These are phyloP conservation scores for Macrobrachium rosenbergii DNA, from an alignment of 1,140 invertebrate species.

Conservation along the genomic window DNA sequence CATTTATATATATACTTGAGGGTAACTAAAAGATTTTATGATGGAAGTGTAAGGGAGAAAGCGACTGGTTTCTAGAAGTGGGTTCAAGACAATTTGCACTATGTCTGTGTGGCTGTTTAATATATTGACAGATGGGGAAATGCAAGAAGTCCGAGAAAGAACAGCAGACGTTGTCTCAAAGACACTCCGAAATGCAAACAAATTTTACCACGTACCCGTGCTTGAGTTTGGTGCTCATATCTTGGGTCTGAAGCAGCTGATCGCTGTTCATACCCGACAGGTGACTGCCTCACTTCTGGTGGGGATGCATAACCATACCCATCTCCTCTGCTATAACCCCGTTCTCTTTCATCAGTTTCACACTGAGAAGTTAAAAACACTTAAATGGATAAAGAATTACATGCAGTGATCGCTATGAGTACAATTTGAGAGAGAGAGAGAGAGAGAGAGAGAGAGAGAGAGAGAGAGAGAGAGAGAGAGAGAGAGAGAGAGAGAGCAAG, in stretches of 20 bases:
- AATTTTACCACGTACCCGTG: conserved; percentile 25
- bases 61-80: no score
- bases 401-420: no score
- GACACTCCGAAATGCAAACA: not conserved
- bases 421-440: not conserved
- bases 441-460: not conserved
- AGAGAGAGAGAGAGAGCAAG: no score
- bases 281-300: conserved; percentile 23
- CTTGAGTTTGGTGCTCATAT: conserved; percentile 23
- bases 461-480: no score
- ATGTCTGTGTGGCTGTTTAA: no score
- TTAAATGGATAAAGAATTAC: not conserved
- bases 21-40: no score
- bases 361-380: conserved; percentile 14
- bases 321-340: conserved; percentile 45
- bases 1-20: no score
- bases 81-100: no score
- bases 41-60: no score
- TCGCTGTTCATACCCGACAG: not conserved
- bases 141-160: no score
- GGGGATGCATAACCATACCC: conserved; percentile 49
- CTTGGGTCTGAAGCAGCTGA: not conserved
- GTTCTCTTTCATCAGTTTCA: conserved; percentile 47
- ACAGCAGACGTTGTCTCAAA: no score
- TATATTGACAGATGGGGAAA: no score